Percentiles rank a stretch among this genome's conserved stretches.
Conservation (phyloP, 2,113 vertebrate genomes). For the Mus spicilegus region DNA sequence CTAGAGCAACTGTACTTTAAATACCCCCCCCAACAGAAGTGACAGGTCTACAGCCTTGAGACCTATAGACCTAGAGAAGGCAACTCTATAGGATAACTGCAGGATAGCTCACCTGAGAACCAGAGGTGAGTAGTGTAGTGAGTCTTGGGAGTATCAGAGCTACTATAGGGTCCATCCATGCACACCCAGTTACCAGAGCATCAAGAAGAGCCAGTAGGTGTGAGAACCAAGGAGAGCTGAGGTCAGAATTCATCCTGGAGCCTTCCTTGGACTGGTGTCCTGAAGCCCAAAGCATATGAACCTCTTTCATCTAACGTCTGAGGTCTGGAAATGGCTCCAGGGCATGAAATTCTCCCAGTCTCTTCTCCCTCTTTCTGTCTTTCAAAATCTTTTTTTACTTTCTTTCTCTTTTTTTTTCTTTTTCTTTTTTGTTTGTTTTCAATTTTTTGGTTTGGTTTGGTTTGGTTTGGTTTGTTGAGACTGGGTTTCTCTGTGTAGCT, state of each 20-base stretch:
- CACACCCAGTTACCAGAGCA: neutral
- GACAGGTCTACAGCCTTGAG: slow-evolving; percentile 12
- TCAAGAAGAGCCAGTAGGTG: neutral
- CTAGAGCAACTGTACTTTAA: slow-evolving; percentile 36
- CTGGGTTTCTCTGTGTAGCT: neutral
- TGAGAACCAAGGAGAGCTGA: neutral
- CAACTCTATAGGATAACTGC: neutral
- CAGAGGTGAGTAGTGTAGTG: neutral
- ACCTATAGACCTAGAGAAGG: no score
- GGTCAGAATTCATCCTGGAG: neutral
- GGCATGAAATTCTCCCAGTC: neutral
- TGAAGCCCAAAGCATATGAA: rapidly evolving
- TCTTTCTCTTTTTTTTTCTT: no score
- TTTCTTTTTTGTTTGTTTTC: no score
- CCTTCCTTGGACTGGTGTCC: neutral
- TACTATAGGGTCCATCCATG: neutral
- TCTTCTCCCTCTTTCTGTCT: neutral
- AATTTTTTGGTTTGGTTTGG: no score
- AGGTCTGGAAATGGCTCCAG: neutral
- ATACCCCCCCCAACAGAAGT: neutral
- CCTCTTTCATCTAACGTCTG: rapidly evolving
- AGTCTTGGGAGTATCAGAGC: rapidly evolving
- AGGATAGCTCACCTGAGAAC: neutral
- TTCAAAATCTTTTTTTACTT: neutral
- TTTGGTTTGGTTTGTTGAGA: neutral